phyloP scores from a whole-genome alignment of 2,888 invertebrate genomes.

The Drosophila prostipennis region DNA sequence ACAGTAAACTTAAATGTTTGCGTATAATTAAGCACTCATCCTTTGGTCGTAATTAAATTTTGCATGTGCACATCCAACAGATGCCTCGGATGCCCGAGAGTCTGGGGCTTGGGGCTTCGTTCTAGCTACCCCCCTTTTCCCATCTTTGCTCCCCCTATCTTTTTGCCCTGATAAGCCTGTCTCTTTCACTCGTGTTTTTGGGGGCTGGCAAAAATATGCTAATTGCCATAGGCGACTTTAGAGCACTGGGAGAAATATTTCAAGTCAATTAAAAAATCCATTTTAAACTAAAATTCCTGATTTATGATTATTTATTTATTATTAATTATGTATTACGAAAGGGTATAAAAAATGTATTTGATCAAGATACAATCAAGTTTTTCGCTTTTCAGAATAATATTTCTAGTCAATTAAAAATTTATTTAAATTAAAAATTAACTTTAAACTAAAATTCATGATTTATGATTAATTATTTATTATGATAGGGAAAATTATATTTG shows the following conservation, averaged over 20 bases:
- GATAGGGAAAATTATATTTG: no score
- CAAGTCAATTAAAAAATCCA: no score
- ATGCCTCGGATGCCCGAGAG: conserved; percentile 34
- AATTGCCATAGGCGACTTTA: conserved; percentile 23
- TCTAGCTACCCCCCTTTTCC: conserved; percentile 4
- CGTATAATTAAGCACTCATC: conserved; percentile 84
- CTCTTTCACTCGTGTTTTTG: conserved; percentile 19
- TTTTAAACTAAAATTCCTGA: no score
- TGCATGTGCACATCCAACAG: conserved; percentile 83
- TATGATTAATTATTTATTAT: no score
- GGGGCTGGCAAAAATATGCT: conserved; percentile 28
- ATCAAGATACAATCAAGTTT: no score
- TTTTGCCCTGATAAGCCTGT: neutral
- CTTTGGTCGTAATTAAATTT: conserved; percentile 84
- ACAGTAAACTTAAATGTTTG: conserved; percentile 83
- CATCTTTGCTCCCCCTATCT: no score
- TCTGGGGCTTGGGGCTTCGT: conserved; percentile 27
- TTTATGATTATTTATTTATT: no score
- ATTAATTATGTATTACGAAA: no score
- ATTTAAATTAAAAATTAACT: no score
- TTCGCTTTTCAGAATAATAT: no score
- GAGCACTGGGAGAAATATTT: conserved; percentile 2
- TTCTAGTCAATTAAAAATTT: neutral
- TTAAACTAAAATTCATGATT: no score
- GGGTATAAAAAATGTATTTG: no score